phyloP scores from a whole-genome alignment of 37 sponge, comb jelly and placozoan genomes.

The Beroe ovata region DNA sequence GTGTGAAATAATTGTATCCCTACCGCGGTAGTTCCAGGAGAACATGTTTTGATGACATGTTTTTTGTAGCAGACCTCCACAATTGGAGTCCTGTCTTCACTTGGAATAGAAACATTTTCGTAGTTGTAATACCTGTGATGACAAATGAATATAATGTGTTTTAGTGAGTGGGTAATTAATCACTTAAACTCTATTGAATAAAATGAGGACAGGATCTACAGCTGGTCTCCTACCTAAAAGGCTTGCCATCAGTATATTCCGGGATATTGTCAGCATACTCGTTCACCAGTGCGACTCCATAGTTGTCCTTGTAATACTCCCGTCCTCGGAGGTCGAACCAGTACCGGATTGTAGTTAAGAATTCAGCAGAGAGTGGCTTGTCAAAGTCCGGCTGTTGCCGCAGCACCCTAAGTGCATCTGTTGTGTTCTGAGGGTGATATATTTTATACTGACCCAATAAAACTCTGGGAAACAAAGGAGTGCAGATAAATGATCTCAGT shows the following conservation, averaged over 20 bases:
- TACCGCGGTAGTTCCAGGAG: no score
- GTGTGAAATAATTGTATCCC: no score
- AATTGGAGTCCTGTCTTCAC: neutral
- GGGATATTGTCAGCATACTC: neutral
- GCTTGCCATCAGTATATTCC: neutral
- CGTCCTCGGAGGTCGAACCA: constrained; percentile 15
- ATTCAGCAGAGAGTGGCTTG: neutral
- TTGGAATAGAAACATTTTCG: neutral
- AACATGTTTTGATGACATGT: neutral
- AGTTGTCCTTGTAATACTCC: constrained; percentile 1
- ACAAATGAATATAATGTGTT: no score
- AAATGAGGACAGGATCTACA: no score
- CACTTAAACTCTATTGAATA: no score
- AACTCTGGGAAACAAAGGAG: no score
- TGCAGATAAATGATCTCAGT: no score
- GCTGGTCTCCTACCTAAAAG: neutral
- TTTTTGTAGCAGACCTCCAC: constrained; percentile 45
- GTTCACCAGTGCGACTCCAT: constrained; percentile 19
- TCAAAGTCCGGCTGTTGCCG: neutral
- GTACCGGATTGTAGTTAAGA: neutral
- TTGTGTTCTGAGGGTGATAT: neutral
- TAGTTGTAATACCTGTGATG: constrained; percentile 28
- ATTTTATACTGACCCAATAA: no score
- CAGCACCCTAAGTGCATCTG: neutral
- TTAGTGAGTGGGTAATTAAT: no score